Evolutionary conservation across 2,888 invertebrate genomes (phyloP).

Genomic region (Masnerella sp.): DNA sequence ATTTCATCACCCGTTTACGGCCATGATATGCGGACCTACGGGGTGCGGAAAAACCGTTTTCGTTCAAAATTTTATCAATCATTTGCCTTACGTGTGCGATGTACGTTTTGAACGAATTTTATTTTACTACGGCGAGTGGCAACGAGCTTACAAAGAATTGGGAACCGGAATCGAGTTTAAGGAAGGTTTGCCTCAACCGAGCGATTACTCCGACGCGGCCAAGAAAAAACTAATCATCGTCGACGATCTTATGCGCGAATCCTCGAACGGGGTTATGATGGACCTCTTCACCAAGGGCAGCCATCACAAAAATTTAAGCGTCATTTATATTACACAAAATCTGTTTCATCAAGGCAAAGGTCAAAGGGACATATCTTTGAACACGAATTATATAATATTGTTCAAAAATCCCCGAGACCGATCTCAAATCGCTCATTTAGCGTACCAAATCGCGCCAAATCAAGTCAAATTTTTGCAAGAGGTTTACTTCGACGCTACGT

Average conservation of each 20-base stretch:
- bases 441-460: too few relatives aligned
- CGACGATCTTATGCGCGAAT: constrained; percentile 26
- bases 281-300: constrained; percentile 63
- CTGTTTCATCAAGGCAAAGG: constrained; percentile 2
- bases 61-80: constrained; percentile 16
- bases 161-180: constrained; percentile 1
- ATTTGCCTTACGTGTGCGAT: constrained; percentile 7
- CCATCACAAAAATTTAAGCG: constrained; percentile 58
- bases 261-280: constrained; percentile 31
- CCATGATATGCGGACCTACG: constrained; percentile 17
- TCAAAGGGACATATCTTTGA: constrained; percentile 43
- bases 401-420: constrained; percentile 49
- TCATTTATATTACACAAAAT: constrained; percentile 51
- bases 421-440: constrained; percentile 33
- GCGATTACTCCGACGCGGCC: constrained; percentile 34
- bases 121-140: constrained; percentile 53
- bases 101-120: constrained; percentile 37
- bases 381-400: constrained; percentile 34
- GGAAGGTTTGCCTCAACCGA: constrained; percentile 34
- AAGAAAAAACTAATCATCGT: constrained; percentile 16
- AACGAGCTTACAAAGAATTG: constrained; percentile 20
- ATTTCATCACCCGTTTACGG: background rate
- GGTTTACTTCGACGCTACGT: constrained; percentile 27
- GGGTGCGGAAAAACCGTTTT: constrained; percentile 36
- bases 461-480: constrained; percentile 56